Percentiles rank a stretch among this genome's conserved stretches.
These are phyloP conservation scores for Nomada goodeniana DNA, from an alignment of 2,888 invertebrate genomes.

Conservation along the genomic window DNA sequence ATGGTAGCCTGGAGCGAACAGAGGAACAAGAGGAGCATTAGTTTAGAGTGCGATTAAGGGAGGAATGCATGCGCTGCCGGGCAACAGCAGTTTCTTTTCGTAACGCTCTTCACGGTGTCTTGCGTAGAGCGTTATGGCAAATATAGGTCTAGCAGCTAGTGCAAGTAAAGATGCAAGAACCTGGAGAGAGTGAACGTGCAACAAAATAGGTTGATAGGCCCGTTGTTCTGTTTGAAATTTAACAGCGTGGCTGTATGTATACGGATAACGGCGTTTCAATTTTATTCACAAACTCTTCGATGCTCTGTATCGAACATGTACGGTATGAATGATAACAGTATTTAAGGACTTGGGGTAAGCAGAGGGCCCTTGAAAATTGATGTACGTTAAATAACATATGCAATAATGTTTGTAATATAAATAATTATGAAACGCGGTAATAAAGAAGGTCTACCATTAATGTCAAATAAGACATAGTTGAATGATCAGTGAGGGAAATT, in stretches of 20 bases:
- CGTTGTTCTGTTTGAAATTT: conserved; percentile 60
- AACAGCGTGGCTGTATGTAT: conserved; percentile 36
- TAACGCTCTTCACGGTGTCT: conserved; percentile 60
- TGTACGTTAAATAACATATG: too few relatives aligned
- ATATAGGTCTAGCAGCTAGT: conserved; percentile 69
- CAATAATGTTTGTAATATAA: too few relatives aligned
- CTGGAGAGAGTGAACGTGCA: conserved; percentile 70
- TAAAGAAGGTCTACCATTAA: too few relatives aligned
- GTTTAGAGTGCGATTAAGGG: conserved; percentile 79
- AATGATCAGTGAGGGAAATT: too few relatives aligned
- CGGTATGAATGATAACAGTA: neutral
- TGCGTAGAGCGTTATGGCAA: conserved; percentile 61
- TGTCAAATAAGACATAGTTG: too few relatives aligned
- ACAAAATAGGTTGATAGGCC: conserved; percentile 56
- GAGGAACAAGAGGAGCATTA: conserved; percentile 83
- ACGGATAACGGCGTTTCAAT: too few relatives aligned
- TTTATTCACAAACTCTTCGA: too few relatives aligned
- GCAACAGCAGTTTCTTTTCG: conserved; percentile 68
- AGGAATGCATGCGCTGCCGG: conserved; percentile 80
- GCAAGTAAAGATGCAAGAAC: conserved; percentile 68
- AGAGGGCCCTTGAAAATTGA: too few relatives aligned
- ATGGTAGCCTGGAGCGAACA: conserved; percentile 95
- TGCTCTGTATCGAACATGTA: neutral
- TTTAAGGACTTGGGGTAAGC: neutral
- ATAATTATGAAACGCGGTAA: too few relatives aligned